These are phyloP conservation scores for Alviniconcha strummeri DNA, from an alignment of 2,888 invertebrate species.

Conservation along the genomic window DNA sequence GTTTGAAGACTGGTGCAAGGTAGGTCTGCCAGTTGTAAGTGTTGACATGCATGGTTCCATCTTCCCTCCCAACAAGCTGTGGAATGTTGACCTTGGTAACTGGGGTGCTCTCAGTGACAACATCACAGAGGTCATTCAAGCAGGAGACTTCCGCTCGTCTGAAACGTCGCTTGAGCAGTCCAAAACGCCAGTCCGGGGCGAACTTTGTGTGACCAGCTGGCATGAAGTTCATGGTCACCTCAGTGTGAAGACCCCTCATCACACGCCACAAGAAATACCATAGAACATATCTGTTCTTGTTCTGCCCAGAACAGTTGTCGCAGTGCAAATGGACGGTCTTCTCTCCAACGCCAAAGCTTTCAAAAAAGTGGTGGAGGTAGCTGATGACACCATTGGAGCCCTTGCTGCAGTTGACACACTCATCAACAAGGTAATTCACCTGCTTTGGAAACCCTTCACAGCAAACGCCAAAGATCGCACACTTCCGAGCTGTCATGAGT, in stretches of 20 bases:
- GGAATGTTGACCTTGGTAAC: conserved; percentile 34
- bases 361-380: conserved; percentile 38
- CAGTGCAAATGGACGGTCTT: conserved; percentile 26
- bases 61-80: conserved; percentile 39
- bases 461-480: conserved; percentile 49
- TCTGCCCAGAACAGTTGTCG: conserved; percentile 36
- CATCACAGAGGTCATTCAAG: conserved; percentile 31
- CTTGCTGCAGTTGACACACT: conserved; percentile 38
- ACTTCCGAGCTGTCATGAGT: conserved; percentile 49
- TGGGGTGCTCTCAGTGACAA: conserved; percentile 36
- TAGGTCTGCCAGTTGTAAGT: too few relatives aligned
- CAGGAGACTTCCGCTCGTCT: conserved; percentile 30
- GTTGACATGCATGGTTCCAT: conserved; percentile 32
- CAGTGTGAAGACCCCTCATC: conserved; percentile 31
- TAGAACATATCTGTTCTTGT: conserved; percentile 38
- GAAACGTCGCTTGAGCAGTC: conserved; percentile 39
- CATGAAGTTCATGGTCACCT: conserved; percentile 31
- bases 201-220: conserved; percentile 43
- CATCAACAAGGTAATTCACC: conserved; percentile 49
- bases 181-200: conserved; percentile 45
- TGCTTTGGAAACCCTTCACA: conserved; percentile 42
- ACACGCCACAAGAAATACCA: conserved; percentile 37
- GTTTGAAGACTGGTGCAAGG: too few relatives aligned
- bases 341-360: conserved; percentile 37
- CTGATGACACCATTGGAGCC: conserved; percentile 35